Conservation (phyloP, 1,140 invertebrate genomes). For the Drosophila kanapiae region DNA sequence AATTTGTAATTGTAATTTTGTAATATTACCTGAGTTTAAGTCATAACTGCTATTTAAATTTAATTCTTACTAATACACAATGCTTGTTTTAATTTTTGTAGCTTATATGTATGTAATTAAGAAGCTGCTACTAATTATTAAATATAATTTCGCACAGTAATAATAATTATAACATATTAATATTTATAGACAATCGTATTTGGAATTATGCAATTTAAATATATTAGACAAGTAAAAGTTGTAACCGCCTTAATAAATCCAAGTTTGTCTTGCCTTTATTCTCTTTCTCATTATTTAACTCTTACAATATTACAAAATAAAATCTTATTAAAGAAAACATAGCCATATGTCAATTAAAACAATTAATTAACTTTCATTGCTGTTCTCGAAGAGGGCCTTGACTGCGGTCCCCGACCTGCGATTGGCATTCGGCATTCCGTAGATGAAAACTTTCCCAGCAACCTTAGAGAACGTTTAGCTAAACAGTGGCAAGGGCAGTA, state of each 20-base stretch:
- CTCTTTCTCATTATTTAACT: not conserved
- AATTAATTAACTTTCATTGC: not conserved
- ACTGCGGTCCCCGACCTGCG: conserved; percentile 30
- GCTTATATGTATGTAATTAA: not conserved
- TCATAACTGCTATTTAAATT: conserved; percentile 7
- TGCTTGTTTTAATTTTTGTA: no score
- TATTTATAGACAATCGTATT: not conserved
- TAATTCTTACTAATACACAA: not conserved
- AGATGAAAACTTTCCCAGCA: conserved; percentile 39
- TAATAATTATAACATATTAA: not conserved
- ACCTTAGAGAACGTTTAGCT: conserved; percentile 49
- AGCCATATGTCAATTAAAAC: not conserved
- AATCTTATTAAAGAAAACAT: not conserved
- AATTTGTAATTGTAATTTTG: conserved; percentile 8
- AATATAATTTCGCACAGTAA: not conserved
- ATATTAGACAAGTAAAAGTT: no score
- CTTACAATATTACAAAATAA: not conserved
- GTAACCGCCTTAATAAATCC: not conserved
- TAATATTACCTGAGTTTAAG: conserved; percentile 11
- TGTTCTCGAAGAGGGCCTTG: conserved; percentile 18
- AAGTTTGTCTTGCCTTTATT: not conserved
- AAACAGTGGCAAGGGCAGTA: conserved; percentile 43
- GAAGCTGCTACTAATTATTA: not conserved
- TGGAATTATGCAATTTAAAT: not conserved
- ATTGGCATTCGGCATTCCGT: conserved; percentile 15